Base-by-base conservation (phyloP, 1,140 invertebrate species). In the Nephila pilipes region DNA sequence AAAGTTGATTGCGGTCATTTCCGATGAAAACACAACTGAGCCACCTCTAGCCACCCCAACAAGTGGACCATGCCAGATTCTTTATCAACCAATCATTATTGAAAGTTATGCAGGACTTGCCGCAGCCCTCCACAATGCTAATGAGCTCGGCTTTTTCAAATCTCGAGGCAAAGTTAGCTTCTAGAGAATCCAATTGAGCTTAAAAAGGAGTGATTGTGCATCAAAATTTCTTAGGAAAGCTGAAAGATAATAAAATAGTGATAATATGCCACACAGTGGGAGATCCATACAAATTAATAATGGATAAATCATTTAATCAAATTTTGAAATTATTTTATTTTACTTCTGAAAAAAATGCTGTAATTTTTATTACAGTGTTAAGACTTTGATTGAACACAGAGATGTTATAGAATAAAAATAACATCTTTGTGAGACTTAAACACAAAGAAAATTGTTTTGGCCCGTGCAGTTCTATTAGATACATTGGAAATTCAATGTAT, bases 91-190 rank as follows among this genome's bases (percentile, higher is more conserved):
- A 6, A 97, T 98, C 63, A 95, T 98, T 12, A 96, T 98, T 90
- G 97, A 98, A 95, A 98, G 97, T 95, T 98, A 98, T 94, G 96
- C 97, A 1, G 97, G 97, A 18, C 94, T 98, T 29, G 96, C 97
- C 10, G 97, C 98, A 2, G 95, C 98, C 22, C 96, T 98, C n/a
- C 97, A 98, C 95, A 98, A 98, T 95, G 97, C 97, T 94, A 97
- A 97, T 94, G 96, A 97, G 85, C 96, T 98, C 94, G 98, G 98
- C 20, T 98, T 98, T 95, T 98, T 98, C 95, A 98, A 98, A 96
- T 97, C 98, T 69, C 96, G 98, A 94, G 97, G 97, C 85, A 97
- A 97, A 95, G 97, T 98, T 94, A 98, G 97, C 95, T 98, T 98
- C 95, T 98, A 97, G 97, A 80, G 29, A n/a, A 55, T 54, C 22